Evolutionary conservation across 2,888 invertebrate species (phyloP).

Genomic region (Micoletzkya japonica): DNA sequence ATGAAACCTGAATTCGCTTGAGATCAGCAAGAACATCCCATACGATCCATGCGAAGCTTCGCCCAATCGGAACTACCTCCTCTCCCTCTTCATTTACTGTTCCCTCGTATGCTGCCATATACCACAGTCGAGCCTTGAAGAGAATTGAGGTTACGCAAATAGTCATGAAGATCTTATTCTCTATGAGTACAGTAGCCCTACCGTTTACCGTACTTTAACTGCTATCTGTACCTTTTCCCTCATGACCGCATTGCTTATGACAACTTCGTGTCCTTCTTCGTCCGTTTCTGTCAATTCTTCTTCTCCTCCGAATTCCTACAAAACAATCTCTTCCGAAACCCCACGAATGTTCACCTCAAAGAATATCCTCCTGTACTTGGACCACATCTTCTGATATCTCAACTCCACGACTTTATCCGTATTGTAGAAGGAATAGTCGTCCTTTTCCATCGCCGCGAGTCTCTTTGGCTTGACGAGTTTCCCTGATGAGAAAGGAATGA

Average conservation of each 20-base stretch:
- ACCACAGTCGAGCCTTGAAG: constrained; percentile 39
- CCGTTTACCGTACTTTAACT: background rate
- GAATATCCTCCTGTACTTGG: constrained; percentile 44
- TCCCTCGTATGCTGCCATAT: constrained; percentile 6
- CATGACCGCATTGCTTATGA: constrained; percentile 28
- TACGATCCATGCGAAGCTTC: constrained; percentile 48
- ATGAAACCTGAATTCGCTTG: constrained; percentile 34
- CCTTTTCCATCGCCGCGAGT: constrained; percentile 51
- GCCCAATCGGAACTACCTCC: background rate
- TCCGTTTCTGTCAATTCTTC: constrained; percentile 31
- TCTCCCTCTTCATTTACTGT: background rate
- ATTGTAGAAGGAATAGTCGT: constrained; percentile 59
- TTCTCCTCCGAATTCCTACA: constrained; percentile 48
- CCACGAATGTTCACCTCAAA: constrained; percentile 36
- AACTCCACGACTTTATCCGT: constrained; percentile 58
- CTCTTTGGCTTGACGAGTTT: constrained; percentile 33
- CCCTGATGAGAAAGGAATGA: background rate
- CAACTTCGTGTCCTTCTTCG: constrained; percentile 23
- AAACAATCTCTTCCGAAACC: background rate
- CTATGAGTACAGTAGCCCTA: constrained; percentile 5
- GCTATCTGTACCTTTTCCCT: constrained; percentile 32
- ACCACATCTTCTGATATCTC: constrained; percentile 45
- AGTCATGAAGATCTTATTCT: constrained; percentile 9
- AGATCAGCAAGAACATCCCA: constrained; percentile 51
- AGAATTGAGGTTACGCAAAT: background rate